A percentile compares a stretch with the other conserved stretches of the same genome.
Conservation (phyloP, 1,140 invertebrate genomes). For the Argopecten irradians region DNA sequence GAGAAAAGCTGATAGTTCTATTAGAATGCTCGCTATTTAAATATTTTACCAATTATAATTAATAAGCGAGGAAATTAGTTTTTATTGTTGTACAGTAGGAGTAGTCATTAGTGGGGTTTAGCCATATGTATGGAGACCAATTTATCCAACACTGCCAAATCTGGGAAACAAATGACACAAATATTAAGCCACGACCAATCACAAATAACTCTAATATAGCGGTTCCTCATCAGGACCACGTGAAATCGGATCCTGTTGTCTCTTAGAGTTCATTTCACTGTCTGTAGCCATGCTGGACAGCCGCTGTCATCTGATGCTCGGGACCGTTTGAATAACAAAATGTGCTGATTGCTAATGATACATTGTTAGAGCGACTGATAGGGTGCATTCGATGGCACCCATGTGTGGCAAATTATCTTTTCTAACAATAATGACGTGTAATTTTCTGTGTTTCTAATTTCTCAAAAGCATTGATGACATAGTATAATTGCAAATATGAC, state of each 20-base stretch:
- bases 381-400: conserved; percentile 19
- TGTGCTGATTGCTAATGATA: conserved; percentile 2
- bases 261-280: conserved; percentile 6
- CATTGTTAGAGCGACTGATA: neutral
- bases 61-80: neutral
- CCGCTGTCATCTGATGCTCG: conserved; percentile 5
- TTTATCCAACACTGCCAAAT: neutral
- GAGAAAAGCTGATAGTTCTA: neutral
- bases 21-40: conserved; percentile 5
- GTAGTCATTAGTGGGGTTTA: neutral
- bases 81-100: neutral
- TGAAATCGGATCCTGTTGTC: conserved; percentile 12
- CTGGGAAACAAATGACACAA: neutral
- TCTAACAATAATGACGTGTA: conserved; percentile 18
- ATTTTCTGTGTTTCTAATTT: conserved; percentile 13
- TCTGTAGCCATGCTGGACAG: neutral
- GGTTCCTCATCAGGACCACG: neutral
- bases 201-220: neutral
- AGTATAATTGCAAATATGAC: neutral
- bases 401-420: conserved; percentile 15
- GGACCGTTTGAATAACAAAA: neutral
- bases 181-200: neutral
- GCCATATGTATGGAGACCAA: conserved; percentile 14
- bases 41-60: conserved; percentile 24
- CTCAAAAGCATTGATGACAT: conserved; percentile 17